Percentiles rank a stretch among this genome's conserved stretches.
Evolutionary conservation across 35 echinoderm and acorn worm genomes (phyloP).

Genomic region (Ophioderma brevispina): DNA sequence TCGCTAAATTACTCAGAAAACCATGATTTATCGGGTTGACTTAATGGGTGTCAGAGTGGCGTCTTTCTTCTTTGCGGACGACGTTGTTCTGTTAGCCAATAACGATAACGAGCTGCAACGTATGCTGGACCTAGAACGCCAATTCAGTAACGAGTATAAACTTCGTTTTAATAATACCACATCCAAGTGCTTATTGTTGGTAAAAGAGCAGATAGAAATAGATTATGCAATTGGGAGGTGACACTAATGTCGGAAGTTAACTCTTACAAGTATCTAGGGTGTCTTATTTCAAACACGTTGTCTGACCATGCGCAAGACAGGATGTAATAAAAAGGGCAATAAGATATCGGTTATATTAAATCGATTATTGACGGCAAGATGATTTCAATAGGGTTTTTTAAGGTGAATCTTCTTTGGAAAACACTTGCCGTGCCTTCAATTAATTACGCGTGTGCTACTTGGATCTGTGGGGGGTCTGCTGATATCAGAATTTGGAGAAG

Average conservation of each 20-base stretch:
- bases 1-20: not conserved
- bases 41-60: not conserved
- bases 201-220: not conserved
- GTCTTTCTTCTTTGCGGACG: not conserved
- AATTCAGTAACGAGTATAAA: not conserved
- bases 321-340: not conserved
- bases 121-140: not conserved
- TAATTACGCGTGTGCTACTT: not conserved
- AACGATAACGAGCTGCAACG: not conserved
- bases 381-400: not conserved
- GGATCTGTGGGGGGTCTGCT: not conserved
- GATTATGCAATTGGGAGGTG: not conserved
- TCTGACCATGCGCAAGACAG: not conserved
- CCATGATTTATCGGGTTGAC: not conserved
- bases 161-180: not conserved
- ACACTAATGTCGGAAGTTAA: not conserved
- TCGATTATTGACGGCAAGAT: too few species aligned
- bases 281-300: not conserved
- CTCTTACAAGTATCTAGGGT: conserved; percentile 9
- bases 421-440: not conserved
- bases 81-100: not conserved
- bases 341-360: not conserved
- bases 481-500: not conserved
- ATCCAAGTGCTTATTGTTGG: conserved; percentile 8
- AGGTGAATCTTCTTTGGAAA: not conserved